A percentile compares a stretch with the other conserved stretches of the same genome.
phyloP scores from a whole-genome alignment of 23 tunicate species.

The Trididemnum nubilum region DNA sequence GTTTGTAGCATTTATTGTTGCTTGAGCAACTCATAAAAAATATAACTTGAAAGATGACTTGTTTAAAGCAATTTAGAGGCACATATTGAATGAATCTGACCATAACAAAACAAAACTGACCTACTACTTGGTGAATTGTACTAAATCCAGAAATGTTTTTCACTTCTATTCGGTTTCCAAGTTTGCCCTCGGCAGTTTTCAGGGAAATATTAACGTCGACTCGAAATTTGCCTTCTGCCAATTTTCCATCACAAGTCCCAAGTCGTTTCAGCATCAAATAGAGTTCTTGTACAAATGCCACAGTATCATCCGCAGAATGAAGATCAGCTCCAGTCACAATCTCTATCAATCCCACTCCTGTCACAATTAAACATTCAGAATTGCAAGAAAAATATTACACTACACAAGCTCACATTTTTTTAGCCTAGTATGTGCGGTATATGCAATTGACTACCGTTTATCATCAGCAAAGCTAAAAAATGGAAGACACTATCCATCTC shows the following conservation, averaged over 20 bases:
- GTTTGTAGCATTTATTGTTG: no score
- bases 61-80: no score
- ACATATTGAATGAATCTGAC: no score
- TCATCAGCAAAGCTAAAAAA: not conserved
- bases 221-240: conserved; percentile 81
- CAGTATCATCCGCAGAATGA: conserved; percentile 57
- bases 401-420: not conserved
- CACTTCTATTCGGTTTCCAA: conserved; percentile 82
- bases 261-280: conserved; percentile 39
- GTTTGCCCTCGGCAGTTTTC: conserved; percentile 20
- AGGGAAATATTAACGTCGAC: conserved; percentile 87
- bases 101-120: no score
- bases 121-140: conserved; percentile 52
- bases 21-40: no score
- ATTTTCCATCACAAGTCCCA: conserved; percentile 63
- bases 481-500: no score
- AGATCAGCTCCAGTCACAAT: conserved; percentile 81
- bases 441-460: no score
- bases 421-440: not conserved
- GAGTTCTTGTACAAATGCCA: conserved; percentile 70
- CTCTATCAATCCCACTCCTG: conserved; percentile 89
- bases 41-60: no score
- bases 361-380: no score
- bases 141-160: conserved; percentile 74
- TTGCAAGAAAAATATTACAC: not conserved